A percentile compares a stretch with the other conserved stretches of the same genome.
phyloP scores from a whole-genome alignment of 2,113 vertebrate species.

The Gambusia affinis region DNA sequence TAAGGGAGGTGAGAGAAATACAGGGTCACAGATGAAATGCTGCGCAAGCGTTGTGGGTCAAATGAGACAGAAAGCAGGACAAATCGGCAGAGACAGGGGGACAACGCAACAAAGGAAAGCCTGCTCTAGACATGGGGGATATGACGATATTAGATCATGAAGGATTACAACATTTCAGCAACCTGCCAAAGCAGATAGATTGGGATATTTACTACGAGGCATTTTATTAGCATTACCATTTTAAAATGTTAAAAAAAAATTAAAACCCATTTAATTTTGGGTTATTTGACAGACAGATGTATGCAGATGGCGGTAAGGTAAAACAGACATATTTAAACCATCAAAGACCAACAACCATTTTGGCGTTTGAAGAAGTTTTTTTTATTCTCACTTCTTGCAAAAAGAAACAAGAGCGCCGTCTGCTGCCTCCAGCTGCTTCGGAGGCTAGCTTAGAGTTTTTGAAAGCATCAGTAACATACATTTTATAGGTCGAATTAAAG shows the following conservation, averaged over 20 bases:
- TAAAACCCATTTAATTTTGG: background rate
- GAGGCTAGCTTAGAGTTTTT: background rate
- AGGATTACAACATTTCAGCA: background rate
- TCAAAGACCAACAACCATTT: background rate
- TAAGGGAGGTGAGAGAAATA: constrained; percentile 61
- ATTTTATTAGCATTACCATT: no score
- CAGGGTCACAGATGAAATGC: constrained; percentile 50
- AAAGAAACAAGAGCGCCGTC: background rate
- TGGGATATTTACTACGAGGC: background rate
- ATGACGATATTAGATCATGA: background rate
- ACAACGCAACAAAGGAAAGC: constrained; percentile 47
- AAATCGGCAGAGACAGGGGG: constrained; percentile 28
- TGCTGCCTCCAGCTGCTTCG: background rate
- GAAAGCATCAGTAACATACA: background rate
- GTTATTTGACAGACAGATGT: background rate
- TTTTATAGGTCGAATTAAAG: background rate
- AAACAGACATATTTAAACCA: background rate
- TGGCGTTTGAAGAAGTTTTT: background rate
- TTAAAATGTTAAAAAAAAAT: no score
- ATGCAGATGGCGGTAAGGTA: background rate
- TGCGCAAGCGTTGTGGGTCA: constrained; percentile 76
- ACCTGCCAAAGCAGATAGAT: background rate
- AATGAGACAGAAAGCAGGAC: constrained; percentile 53
- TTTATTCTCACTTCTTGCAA: background rate
- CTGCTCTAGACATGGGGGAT: background rate